Evolutionary conservation across 1,140 invertebrate genomes (phyloP).

Genomic region (Lordiphosa clarofinis): DNA sequence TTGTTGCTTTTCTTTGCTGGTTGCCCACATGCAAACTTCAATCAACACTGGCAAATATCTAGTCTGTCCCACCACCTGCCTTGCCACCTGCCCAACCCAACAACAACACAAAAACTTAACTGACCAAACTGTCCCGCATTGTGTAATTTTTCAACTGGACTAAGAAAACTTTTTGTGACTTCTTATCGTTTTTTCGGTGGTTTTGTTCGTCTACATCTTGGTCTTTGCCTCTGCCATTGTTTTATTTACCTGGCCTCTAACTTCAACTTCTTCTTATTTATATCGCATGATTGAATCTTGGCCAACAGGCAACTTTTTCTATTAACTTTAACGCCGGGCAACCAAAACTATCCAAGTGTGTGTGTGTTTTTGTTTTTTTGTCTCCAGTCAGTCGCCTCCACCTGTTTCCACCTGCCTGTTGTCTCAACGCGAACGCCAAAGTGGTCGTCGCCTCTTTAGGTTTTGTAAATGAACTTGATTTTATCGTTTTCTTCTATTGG

Average conservation of each 20-base stretch:
- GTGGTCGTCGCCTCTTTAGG: slow-evolving; percentile 43
- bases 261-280: slow-evolving; percentile 50
- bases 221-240: slow-evolving; percentile 59
- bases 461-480: slow-evolving; percentile 72
- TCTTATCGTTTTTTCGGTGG: slow-evolving; percentile 63
- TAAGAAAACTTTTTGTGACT: slow-evolving; percentile 62
- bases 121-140: slow-evolving; percentile 70
- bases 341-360: slow-evolving; percentile 49
- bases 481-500: slow-evolving; percentile 62
- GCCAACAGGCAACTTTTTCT: slow-evolving; percentile 76
- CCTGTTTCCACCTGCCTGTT: slow-evolving; percentile 41
- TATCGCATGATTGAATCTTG: slow-evolving; percentile 78
- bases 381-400: slow-evolving; percentile 36
- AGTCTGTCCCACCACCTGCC: neutral
- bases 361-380: slow-evolving; percentile 31
- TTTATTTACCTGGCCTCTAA: slow-evolving; percentile 68
- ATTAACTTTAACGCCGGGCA: slow-evolving; percentile 74
- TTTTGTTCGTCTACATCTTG: slow-evolving; percentile 27
- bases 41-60: slow-evolving; percentile 68
- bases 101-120: slow-evolving; percentile 44
- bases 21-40: slow-evolving; percentile 68
- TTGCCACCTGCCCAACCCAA: neutral
- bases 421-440: slow-evolving; percentile 10
- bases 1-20: slow-evolving; percentile 14
- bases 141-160: slow-evolving; percentile 73